A percentile compares a stretch with the other conserved stretches of the same genome.
phyloP scores from a whole-genome alignment of 2,888 invertebrate species.

The Allolobophora icterica region DNA sequence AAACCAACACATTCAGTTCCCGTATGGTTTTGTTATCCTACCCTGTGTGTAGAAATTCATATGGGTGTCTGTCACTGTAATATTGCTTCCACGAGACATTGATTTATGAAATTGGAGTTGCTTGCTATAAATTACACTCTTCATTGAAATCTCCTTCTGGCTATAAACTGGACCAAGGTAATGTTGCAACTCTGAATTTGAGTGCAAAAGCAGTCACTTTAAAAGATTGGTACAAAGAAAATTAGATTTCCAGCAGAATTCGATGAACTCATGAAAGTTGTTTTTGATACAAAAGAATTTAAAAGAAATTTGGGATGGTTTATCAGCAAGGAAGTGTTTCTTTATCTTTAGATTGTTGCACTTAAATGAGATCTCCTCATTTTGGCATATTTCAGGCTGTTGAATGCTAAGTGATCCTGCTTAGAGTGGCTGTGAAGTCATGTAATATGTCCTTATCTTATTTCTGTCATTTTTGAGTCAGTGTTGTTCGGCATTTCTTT shows the following conservation, averaged over 20 bases:
- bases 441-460: not conserved
- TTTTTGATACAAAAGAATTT: too few species aligned
- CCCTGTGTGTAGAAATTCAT: not conserved
- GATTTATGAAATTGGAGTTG: not conserved
- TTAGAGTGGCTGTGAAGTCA: not conserved
- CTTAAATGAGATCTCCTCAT: not conserved
- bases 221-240: not conserved
- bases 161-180: too few species aligned
- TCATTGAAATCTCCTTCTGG: not conserved
- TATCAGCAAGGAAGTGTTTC: not conserved
- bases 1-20: not conserved
- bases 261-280: not conserved
- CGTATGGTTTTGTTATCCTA: not conserved
- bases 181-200: too few species aligned
- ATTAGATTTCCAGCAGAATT: slow-evolving; percentile 4
- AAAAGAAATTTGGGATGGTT: not conserved
- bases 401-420: not conserved
- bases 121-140: not conserved
- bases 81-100: not conserved
- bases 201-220: too few species aligned
- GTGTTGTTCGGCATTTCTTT: not conserved
- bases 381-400: not conserved
- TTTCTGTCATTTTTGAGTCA: not conserved
- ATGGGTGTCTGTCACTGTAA: not conserved
- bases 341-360: not conserved